Evolutionary conservation across 1,140 invertebrate species (phyloP), one percentile per base, ranked within the genome.

Genomic region (Drosophila seguyi): DNA sequence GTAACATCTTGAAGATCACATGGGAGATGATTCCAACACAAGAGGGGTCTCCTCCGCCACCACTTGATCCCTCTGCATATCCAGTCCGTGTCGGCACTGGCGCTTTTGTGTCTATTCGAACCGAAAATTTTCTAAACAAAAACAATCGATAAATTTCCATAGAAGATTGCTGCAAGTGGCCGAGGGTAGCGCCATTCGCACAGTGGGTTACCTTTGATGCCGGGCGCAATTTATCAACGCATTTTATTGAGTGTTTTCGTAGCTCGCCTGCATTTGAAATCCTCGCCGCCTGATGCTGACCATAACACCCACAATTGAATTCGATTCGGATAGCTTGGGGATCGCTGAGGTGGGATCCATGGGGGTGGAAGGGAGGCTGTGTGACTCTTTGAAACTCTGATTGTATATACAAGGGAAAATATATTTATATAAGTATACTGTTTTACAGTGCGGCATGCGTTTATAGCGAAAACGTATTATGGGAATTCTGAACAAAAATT

Each of bases 211-310:
- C 83, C 83, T 87, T 88, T 88, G 84, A 88, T 88, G 84, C 84
- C 87, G 47, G 65, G 48, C 73, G 85, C 84, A 88, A 88, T 88
- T 88, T 88, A 90, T 88, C 84, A 88, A 88, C 84, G 85, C 50
- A 88, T 88, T 88, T 88, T 88, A 88, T 88, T 88, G 77, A 88
- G 77, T 88, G 85, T 90, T 88, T 88, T 88, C 76, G 72, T 88
- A 73, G 75, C 16, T 60, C 36, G 67, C 67, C 31, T 88, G 84
- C 84, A 88, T 88, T 88, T 78, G 82, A 90, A 88, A 88, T 88
- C 79, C 81, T 66, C 86, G 79, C 84, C 72, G 84, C 77, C 84
- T 88, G 84, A 88, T 25, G 84, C 67, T 88, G 85, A 84, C 84
- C 84, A 88, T 90, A 88, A 90, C 84, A 88, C 84, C 84, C 56